Evolutionary conservation across 2,888 invertebrate genomes (phyloP).

Genomic region (Microctonus aethiopoides): DNA sequence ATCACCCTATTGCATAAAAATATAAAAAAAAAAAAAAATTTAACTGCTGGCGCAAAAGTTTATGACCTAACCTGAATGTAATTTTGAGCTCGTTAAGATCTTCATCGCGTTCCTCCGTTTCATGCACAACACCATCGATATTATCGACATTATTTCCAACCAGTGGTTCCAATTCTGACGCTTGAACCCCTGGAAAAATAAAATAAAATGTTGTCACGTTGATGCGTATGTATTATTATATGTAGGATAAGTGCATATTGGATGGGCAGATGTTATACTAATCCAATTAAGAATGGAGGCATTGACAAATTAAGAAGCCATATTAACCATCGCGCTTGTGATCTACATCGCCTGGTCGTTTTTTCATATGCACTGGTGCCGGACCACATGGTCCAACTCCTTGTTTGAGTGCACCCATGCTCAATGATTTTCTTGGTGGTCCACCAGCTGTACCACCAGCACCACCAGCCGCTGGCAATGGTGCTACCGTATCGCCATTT

Average conservation of each 20-base stretch:
- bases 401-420: constrained; percentile 85
- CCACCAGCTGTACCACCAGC: constrained; percentile 65
- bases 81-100: constrained; percentile 58
- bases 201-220: not conserved
- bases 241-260: not conserved
- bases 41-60: not conserved
- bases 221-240: not conserved
- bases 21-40: not conserved
- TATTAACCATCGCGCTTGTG: constrained; percentile 68
- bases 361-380: constrained; percentile 73
- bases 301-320: constrained; percentile 36
- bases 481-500: constrained; percentile 69
- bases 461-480: constrained; percentile 67
- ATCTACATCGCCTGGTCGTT: constrained; percentile 75
- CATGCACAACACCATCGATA: constrained; percentile 60
- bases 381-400: constrained; percentile 66
- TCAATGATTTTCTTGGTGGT: constrained; percentile 84
- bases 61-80: constrained; percentile 59
- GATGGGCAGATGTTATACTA: constrained; percentile 21
- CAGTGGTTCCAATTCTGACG: constrained; percentile 69
- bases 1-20: not conserved
- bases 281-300: constrained; percentile 27
- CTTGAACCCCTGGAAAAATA: constrained; percentile 55
- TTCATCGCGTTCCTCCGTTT: constrained; percentile 63
- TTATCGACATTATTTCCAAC: constrained; percentile 69